Conservation (phyloP, 2,797 vertebrate species). For the Vultur gryphus region DNA sequence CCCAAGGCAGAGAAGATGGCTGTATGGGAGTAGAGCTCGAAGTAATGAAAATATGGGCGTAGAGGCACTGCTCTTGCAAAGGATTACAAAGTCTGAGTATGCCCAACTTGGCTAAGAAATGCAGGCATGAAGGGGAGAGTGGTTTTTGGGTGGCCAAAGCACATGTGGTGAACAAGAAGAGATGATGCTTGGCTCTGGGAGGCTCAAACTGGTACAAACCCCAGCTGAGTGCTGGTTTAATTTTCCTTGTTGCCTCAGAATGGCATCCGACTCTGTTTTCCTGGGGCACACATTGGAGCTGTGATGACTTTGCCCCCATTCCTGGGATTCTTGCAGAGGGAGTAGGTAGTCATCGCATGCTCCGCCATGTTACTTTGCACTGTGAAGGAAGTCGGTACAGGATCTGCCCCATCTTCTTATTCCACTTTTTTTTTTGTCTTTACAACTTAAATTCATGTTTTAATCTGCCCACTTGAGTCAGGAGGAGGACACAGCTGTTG, state of each 20-base stretch:
- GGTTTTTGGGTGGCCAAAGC: background rate
- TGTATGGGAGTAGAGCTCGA: background rate
- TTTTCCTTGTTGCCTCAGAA: background rate
- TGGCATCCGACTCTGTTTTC: background rate
- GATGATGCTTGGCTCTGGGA: background rate
- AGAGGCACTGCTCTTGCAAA: background rate
- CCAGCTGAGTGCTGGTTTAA: background rate
- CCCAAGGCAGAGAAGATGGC: background rate
- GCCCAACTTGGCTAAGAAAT: background rate
- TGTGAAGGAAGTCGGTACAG: background rate
- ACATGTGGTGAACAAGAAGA: background rate
- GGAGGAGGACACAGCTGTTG: background rate
- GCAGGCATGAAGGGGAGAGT: background rate
- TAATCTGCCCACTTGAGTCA: background rate
- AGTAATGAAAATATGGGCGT: accelerated
- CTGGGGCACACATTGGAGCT: background rate
- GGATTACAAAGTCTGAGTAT: background rate
- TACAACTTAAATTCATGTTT: background rate
- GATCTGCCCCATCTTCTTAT: background rate
- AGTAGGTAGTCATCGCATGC: background rate
- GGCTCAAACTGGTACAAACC: background rate
- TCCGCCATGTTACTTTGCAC: background rate
- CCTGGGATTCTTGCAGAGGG: conserved; percentile 17
- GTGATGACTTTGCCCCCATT: conserved; percentile 22
- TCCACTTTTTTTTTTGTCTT: background rate